Conservation (phyloP, 35 echinoderm and acorn worm genomes). For the Anneissia japonica region DNA sequence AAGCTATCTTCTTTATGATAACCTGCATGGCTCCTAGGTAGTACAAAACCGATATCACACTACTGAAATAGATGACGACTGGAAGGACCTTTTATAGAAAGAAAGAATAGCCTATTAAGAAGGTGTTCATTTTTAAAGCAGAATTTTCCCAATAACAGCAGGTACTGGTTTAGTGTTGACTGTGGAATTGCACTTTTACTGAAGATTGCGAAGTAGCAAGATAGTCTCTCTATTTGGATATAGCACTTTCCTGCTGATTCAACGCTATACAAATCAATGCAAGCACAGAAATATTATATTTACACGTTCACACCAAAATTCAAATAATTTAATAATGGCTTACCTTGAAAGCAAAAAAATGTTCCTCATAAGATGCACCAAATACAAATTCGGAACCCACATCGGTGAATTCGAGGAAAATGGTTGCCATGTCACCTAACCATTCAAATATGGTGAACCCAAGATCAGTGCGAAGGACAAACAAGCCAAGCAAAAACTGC, state of each 20-base stretch:
- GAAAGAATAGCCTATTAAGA: too few species aligned
- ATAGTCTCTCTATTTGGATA: too few species aligned
- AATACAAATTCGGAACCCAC: constrained; percentile 43
- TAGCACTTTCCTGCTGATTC: too few species aligned
- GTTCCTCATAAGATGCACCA: constrained; percentile 18
- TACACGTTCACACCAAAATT: too few species aligned
- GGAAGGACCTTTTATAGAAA: constrained; percentile 68
- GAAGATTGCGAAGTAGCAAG: too few species aligned
- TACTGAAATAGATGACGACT: constrained; percentile 68
- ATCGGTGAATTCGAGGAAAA: constrained; percentile 28
- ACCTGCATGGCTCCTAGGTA: constrained; percentile 50
- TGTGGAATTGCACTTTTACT: too few species aligned
- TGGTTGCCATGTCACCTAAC: constrained; percentile 8
- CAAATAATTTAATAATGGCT: not conserved
- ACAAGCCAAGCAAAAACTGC: constrained; percentile 35
- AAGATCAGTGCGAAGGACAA: constrained; percentile 28
- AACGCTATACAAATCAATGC: too few species aligned
- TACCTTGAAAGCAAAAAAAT: constrained; percentile 58
- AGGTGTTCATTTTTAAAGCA: too few species aligned
- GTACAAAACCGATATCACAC: constrained; percentile 54
- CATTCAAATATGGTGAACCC: constrained; percentile 34
- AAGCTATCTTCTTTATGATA: constrained; percentile 50
- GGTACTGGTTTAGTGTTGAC: too few species aligned
- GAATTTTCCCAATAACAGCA: too few species aligned
- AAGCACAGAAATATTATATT: too few species aligned